Conservation (phyloP, 2,888 invertebrate genomes). For the Epinotia brunnichana region DNA sequence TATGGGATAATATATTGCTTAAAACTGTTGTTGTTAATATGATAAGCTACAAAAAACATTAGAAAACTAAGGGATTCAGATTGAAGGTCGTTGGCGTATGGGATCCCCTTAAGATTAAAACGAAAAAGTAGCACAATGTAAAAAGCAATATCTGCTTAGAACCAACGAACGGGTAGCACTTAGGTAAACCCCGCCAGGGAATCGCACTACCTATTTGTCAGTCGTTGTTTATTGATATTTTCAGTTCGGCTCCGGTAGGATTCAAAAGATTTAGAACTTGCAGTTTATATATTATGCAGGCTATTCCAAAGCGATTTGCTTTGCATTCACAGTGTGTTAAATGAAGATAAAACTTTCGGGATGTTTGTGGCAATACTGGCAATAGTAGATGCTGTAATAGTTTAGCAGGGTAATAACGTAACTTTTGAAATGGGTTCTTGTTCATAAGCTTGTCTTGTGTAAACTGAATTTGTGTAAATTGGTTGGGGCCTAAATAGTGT, state of each 20-base stretch:
- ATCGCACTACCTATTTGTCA: slow-evolving; percentile 60
- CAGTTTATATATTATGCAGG: slow-evolving; percentile 48
- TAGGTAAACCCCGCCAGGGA: slow-evolving; percentile 60
- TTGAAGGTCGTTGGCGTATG: too few relatives aligned
- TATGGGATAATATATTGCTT: too few relatives aligned
- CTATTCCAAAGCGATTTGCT: slow-evolving; percentile 39
- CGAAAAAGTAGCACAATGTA: slow-evolving; percentile 37
- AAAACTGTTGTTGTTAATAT: too few relatives aligned
- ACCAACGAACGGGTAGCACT: slow-evolving; percentile 52
- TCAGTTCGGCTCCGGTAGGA: slow-evolving; percentile 48
- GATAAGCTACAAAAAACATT: too few relatives aligned
- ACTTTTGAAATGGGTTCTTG: neutral
- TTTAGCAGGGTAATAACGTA: neutral
- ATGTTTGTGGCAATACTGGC: slow-evolving; percentile 5
- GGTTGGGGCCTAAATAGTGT: too few relatives aligned
- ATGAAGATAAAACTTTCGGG: slow-evolving; percentile 11
- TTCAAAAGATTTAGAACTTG: slow-evolving; percentile 46
- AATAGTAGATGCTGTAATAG: neutral
- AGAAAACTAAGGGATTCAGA: too few relatives aligned
- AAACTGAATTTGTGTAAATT: neutral
- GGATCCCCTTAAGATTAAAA: too few relatives aligned
- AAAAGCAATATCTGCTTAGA: slow-evolving; percentile 47
- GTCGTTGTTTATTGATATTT: slow-evolving; percentile 67
- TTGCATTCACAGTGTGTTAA: slow-evolving; percentile 23
- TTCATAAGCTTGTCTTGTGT: neutral